Conservation (phyloP, 2,888 invertebrate genomes). For the Drosophila helvetica region DNA sequence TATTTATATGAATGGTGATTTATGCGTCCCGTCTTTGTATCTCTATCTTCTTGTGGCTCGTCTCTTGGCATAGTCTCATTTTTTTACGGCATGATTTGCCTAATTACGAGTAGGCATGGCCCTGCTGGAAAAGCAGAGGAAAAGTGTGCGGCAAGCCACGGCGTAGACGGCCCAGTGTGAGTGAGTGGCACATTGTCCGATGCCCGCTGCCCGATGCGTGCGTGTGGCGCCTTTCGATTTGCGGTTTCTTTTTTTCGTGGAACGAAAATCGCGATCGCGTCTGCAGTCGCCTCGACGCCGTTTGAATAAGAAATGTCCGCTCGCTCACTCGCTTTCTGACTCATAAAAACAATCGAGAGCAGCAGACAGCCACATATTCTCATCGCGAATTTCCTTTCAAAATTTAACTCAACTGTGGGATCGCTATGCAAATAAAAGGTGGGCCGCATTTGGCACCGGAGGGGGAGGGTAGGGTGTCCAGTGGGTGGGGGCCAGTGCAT, state of each 20-base stretch:
- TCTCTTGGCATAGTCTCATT: slow-evolving; percentile 51
- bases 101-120: slow-evolving; percentile 53
- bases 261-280: slow-evolving; percentile 52
- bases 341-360: slow-evolving; percentile 47
- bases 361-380: slow-evolving; percentile 38
- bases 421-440: slow-evolving; percentile 71
- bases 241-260: slow-evolving; percentile 34
- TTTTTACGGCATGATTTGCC: slow-evolving; percentile 63
- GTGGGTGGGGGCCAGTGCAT: slow-evolving; percentile 10
- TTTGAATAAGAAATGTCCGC: slow-evolving; percentile 66
- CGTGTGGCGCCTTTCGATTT: slow-evolving; percentile 72
- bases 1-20: slow-evolving; percentile 74
- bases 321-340: slow-evolving; percentile 39
- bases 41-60: slow-evolving; percentile 42
- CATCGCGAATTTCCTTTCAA: slow-evolving; percentile 67
- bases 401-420: slow-evolving; percentile 66
- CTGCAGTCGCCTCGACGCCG: slow-evolving; percentile 59
- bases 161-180: slow-evolving; percentile 39
- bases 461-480: neutral
- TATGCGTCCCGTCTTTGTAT: slow-evolving; percentile 68
- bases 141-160: slow-evolving; percentile 36
- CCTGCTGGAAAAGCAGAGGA: slow-evolving; percentile 52
- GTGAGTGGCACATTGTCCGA: too few relatives aligned
- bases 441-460: slow-evolving; percentile 36
- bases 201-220: slow-evolving; percentile 77